Percentiles rank a stretch among this genome's conserved stretches.
phyloP scores from a whole-genome alignment of 2,113 vertebrate genomes.

The Gadus macrocephalus region DNA sequence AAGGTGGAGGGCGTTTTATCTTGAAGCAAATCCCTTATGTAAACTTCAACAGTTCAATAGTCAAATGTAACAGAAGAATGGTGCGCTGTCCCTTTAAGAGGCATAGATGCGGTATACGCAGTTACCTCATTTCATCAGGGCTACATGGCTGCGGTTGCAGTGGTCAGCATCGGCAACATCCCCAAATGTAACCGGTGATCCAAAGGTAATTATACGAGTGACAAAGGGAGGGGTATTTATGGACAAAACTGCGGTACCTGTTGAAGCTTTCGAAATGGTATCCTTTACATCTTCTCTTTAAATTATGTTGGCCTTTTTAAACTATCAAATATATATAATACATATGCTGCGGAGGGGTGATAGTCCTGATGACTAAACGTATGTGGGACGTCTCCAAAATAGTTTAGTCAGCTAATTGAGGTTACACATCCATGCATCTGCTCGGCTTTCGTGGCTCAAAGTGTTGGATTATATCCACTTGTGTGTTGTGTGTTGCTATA shows the following conservation, averaged over 20 bases:
- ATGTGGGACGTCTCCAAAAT: conserved; percentile 16
- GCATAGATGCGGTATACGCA: conserved; percentile 55
- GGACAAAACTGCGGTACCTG: conserved; percentile 25
- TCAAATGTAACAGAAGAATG: neutral
- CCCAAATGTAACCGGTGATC: too few species aligned
- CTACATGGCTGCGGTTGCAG: conserved; percentile 54
- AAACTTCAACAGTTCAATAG: neutral
- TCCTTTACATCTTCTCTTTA: neutral
- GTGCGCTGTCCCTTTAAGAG: conserved; percentile 68
- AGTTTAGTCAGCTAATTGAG: conserved; percentile 18
- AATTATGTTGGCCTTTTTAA: too few species aligned
- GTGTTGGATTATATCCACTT: too few species aligned
- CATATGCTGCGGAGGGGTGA: neutral
- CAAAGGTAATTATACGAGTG: too few species aligned
- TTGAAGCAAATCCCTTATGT: neutral
- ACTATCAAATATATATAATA: too few species aligned
- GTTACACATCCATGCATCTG: too few species aligned
- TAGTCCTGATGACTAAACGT: neutral
- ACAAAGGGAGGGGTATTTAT: too few species aligned
- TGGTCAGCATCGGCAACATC: conserved; percentile 47
- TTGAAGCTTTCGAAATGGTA: conserved; percentile 42
- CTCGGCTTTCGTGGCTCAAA: too few species aligned
- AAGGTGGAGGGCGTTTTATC: neutral
- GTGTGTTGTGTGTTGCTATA: too few species aligned
- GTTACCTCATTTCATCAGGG: conserved; percentile 52